phyloP scores from a whole-genome alignment of 1,140 invertebrate species.

The Sinonovacula constricta region DNA sequence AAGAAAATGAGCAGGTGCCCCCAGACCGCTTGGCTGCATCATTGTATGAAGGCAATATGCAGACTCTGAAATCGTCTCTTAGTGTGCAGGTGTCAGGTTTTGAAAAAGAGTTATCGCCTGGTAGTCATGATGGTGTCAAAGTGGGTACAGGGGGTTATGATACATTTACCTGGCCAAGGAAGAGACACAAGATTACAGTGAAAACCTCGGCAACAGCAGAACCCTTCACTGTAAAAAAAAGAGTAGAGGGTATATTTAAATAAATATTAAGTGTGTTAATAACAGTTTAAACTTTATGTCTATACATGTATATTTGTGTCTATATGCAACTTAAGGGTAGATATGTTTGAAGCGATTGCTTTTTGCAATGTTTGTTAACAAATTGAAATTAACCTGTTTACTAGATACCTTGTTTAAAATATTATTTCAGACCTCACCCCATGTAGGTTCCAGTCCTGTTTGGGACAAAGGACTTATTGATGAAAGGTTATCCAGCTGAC shows the following conservation, averaged over 20 bases:
- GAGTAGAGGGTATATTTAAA: conserved; percentile 56
- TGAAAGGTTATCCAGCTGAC: too few relatives aligned
- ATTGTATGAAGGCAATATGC: conserved; percentile 17
- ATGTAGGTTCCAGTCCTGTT: too few relatives aligned
- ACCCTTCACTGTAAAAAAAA: conserved; percentile 63
- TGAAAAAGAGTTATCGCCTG: conserved; percentile 56
- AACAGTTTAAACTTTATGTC: too few relatives aligned
- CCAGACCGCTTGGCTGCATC: conserved; percentile 30
- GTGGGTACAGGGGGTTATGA: conserved; percentile 65
- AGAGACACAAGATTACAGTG: conserved; percentile 61
- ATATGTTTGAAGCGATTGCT: too few relatives aligned
- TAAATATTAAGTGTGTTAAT: too few relatives aligned
- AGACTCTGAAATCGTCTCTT: conserved; percentile 28
- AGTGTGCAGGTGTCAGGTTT: conserved; percentile 57
- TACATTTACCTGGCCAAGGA: conserved; percentile 73
- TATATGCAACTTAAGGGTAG: too few relatives aligned
- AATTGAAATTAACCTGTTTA: too few relatives aligned
- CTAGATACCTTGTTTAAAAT: too few relatives aligned
- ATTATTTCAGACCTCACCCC: too few relatives aligned
- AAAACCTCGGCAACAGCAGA: conserved; percentile 58
- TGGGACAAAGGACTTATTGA: too few relatives aligned
- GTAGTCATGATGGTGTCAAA: conserved; percentile 60
- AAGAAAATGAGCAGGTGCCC: conserved; percentile 39
- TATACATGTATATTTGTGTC: too few relatives aligned
- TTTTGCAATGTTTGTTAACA: too few relatives aligned